These are phyloP conservation scores for Drosophila parthenogenetica DNA, from an alignment of 2,888 invertebrate genomes.

Conservation along the genomic window DNA sequence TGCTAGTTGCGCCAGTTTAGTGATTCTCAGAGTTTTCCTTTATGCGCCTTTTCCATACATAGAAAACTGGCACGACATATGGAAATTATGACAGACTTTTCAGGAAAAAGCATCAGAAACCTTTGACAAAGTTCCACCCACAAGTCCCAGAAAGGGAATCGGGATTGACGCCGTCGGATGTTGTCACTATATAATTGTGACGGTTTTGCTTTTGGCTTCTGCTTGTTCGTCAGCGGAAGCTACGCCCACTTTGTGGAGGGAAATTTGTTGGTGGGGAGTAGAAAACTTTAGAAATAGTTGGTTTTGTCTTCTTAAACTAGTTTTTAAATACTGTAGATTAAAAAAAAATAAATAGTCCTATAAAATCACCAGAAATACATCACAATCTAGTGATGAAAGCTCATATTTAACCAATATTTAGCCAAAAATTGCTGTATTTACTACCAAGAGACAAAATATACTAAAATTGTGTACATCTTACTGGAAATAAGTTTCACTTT, in stretches of 20 bases:
- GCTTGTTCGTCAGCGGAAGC: constrained; percentile 3
- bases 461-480: too few species aligned
- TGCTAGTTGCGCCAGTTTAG: constrained; percentile 48
- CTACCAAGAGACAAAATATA: too few species aligned
- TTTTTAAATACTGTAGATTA: too few species aligned
- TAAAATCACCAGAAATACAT: too few species aligned
- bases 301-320: too few species aligned
- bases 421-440: too few species aligned
- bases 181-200: constrained; percentile 46
- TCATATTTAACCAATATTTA: too few species aligned
- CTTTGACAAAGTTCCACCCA: constrained; percentile 14
- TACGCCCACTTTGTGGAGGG: constrained; percentile 13
- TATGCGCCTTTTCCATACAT: constrained; percentile 60
- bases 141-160: neutral
- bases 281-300: too few species aligned
- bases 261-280: too few species aligned
- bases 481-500: too few species aligned
- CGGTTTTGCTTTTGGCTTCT: constrained; percentile 21
- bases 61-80: constrained; percentile 71
- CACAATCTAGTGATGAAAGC: too few species aligned
- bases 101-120: constrained; percentile 51
- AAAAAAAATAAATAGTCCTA: too few species aligned
- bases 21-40: constrained; percentile 37
- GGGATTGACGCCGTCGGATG: constrained; percentile 53
- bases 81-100: constrained; percentile 29